phyloP scores from a whole-genome alignment of 2,888 invertebrate species.

The Helicoverpa assulta region DNA sequence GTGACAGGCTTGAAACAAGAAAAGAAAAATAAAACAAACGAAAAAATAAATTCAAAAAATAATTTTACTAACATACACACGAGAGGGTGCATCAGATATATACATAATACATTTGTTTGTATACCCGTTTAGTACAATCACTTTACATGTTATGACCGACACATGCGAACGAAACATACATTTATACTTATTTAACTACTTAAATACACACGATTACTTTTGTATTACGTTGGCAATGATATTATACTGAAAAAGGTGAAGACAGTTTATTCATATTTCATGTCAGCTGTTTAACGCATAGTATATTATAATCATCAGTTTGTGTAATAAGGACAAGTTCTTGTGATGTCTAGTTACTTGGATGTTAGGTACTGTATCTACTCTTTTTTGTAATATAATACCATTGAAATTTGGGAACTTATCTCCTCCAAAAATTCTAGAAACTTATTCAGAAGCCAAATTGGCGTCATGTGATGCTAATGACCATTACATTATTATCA shows the following conservation, averaged over 20 bases:
- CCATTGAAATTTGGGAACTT: neutral
- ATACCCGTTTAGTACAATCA: conserved; percentile 66
- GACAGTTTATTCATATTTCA: too few species aligned
- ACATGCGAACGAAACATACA: conserved; percentile 43
- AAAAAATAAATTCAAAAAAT: conserved; percentile 72
- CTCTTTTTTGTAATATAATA: too few species aligned
- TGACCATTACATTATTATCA: conserved; percentile 3
- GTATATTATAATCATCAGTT: too few species aligned
- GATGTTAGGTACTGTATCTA: too few species aligned
- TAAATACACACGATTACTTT: conserved; percentile 27
- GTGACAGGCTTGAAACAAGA: neutral
- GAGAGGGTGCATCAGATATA: conserved; percentile 66
- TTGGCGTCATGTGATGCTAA: neutral
- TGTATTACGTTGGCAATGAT: conserved; percentile 14
- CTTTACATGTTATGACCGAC: conserved; percentile 53
- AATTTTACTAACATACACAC: conserved; percentile 78
- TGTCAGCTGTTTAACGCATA: too few species aligned
- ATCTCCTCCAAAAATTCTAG: neutral
- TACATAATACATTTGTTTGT: conserved; percentile 78
- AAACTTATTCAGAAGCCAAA: conserved; percentile 11
- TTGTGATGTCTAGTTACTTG: too few species aligned
- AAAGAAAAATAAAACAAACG: conserved; percentile 74
- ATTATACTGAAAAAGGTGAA: neutral
- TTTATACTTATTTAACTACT: conserved; percentile 32
- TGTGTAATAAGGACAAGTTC: too few species aligned